Base-by-base conservation (phyloP, 1,140 invertebrate species). In the Stratiolaelaps scimitus region DNA sequence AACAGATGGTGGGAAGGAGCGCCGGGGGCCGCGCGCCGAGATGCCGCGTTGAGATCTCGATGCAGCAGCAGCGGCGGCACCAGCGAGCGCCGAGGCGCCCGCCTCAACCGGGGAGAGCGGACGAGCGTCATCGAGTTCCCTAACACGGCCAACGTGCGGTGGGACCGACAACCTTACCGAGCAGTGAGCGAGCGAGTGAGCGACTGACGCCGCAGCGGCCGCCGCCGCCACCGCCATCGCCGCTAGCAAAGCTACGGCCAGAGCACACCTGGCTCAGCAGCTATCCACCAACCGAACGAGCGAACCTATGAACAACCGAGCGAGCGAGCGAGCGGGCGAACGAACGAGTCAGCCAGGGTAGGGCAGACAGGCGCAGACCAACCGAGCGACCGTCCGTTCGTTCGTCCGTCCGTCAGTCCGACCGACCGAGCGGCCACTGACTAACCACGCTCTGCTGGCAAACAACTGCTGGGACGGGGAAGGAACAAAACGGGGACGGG, bases 121-220 rank as follows among this genome's bases (percentile, higher is more conserved):
- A 4, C 34, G 10, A 40, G 34, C 34, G 34, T 40, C 34, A 40
- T 10, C 34, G 34, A 60, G 26, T 60, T 60, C 53, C 53, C 34
- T 34, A 29, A 60, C 53, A 60, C 34, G 53, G 34, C 26, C 53
- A 60, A 34, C 53, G 53, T 26, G 34, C 53, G 53, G n/a, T 60
- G 26, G 53, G 26, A 60, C 26, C 53, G 53, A 23, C 53, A 34
- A 23, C 17, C 53, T 34, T 60, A 13, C 53, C 53, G 53, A 15
- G 53, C 53, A 40, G n/a, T n/a, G 47, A 15, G 19, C 47, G 4
- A 48, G 19, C 47, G 47, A 48, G 19, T 28, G 15, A 48, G 15
- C 47, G 15, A 48, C 47, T 28, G 15, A 7, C 4, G 47, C 7
- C 4, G 4, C 19, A 34, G 15, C 20, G 53, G 53, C 23, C 23